Percentiles rank a stretch among this genome's conserved stretches.
phyloP scores from a whole-genome alignment of 2,797 vertebrate species.

The Melanotaenia maccullochi region DNA sequence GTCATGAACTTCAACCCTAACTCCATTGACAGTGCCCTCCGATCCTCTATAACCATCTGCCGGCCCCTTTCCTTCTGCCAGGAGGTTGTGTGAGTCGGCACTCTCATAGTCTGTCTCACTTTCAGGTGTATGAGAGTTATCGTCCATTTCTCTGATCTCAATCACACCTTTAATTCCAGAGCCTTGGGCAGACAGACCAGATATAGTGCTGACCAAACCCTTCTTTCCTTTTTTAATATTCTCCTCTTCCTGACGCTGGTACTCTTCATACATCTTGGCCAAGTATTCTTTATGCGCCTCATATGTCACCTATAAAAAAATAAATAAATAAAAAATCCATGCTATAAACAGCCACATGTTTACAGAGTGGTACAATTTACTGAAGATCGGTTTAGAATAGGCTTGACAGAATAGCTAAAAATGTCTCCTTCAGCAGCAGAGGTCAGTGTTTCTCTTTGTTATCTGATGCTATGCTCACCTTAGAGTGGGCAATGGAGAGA shows the following conservation, averaged over 20 bases:
- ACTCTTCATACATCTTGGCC: conserved; percentile 98
- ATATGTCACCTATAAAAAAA: conserved; percentile 76
- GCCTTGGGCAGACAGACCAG: conserved; percentile 91
- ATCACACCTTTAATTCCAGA: conserved; percentile 87
- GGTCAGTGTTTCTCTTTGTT: conserved; percentile 72
- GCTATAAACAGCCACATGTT: neutral
- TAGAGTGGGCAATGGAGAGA: conserved; percentile 97
- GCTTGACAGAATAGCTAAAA: neutral
- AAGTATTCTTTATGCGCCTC: conserved; percentile 98
- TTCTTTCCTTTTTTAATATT: conserved; percentile 98
- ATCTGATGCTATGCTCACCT: conserved; percentile 85
- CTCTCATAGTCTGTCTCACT: conserved; percentile 94
- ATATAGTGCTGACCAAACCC: conserved; percentile 96
- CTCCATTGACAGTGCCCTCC: conserved; percentile 80
- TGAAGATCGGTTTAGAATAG: neutral
- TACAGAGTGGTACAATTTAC: neutral
- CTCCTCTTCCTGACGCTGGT: conserved; percentile 97
- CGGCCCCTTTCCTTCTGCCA: conserved; percentile 85
- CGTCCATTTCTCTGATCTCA: conserved; percentile 91
- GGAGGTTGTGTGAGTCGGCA: conserved; percentile 84
- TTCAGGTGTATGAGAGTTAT: conserved; percentile 90
- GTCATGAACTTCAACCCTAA: conserved; percentile 91
- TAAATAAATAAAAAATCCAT: neutral
- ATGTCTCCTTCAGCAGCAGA: conserved; percentile 50
- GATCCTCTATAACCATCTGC: conserved; percentile 75